Evolutionary conservation across 2,113 vertebrate species (phyloP).

Genomic region (Urocitellus parryii): DNA sequence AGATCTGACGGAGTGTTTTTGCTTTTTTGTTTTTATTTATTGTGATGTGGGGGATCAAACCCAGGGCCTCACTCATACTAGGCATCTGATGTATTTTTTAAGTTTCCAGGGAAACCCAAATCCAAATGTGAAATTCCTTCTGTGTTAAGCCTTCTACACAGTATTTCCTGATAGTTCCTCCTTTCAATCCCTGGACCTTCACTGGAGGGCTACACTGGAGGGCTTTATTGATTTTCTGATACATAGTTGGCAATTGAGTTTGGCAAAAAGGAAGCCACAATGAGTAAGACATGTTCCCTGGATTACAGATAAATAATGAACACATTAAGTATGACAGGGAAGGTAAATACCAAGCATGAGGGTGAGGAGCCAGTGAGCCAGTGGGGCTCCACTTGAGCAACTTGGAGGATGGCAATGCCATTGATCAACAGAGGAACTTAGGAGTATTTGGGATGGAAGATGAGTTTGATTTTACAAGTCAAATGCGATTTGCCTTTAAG

Average conservation of each 20-base stretch:
- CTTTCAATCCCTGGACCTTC: not conserved
- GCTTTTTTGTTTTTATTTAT: no score
- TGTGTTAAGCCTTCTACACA: not conserved
- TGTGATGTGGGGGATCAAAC: no score
- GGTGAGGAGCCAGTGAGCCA: not conserved
- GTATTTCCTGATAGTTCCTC: not conserved
- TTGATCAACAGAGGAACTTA: not conserved
- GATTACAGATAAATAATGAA: not conserved
- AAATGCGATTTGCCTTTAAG: not conserved
- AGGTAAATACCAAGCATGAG: not conserved
- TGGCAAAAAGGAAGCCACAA: not conserved
- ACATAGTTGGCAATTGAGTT: not conserved
- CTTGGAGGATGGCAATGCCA: not conserved
- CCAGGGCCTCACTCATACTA: not conserved
- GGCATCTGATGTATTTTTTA: not conserved
- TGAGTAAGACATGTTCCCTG: not conserved
- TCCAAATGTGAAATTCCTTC: not conserved
- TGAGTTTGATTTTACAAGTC: not conserved
- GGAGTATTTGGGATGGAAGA: not conserved
- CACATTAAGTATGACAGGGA: not conserved
- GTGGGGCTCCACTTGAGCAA: not conserved
- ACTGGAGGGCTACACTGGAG: not conserved
- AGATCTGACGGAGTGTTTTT: not conserved
- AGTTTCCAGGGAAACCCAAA: not conserved
- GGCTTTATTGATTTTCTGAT: not conserved